These are phyloP conservation scores for Lepus townsendii DNA, from an alignment of 2,797 vertebrate species.

Conservation along the genomic window DNA sequence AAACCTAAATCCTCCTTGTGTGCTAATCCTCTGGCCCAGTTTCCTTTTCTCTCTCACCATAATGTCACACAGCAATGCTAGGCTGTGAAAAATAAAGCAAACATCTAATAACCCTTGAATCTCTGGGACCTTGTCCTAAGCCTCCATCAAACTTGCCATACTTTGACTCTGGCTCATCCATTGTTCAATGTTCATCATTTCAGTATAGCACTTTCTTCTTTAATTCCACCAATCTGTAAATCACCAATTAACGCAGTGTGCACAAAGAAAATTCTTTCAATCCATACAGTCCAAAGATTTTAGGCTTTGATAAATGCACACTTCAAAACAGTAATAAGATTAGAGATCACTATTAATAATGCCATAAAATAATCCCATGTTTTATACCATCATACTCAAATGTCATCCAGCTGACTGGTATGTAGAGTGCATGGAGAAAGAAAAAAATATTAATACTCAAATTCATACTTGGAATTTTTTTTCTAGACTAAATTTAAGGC, in stretches of 20 bases:
- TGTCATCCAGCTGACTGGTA: not conserved
- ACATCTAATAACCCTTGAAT: not conserved
- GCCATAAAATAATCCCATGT: conserved; percentile 26
- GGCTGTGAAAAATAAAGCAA: conserved; percentile 13
- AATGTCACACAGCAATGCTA: not conserved
- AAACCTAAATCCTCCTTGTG: conserved; percentile 55
- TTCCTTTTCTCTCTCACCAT: not conserved
- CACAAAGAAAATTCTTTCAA: conserved; percentile 28
- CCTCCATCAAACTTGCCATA: not conserved
- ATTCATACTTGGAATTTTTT: conserved; percentile 58
- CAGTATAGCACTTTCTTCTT: not conserved
- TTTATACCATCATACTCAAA: conserved; percentile 43
- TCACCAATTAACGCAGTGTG: not conserved
- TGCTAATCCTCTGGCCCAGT: conserved; percentile 54
- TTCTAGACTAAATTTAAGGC: conserved; percentile 50
- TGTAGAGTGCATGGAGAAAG: conserved; percentile 27
- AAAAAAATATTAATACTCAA: conserved; percentile 62
- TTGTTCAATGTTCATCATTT: not conserved
- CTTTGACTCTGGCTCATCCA: not conserved
- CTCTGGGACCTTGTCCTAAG: not conserved
- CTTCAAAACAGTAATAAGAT: conserved; percentile 59
- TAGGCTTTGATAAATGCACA: conserved; percentile 47
- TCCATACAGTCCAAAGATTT: conserved; percentile 16
- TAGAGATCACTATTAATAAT: conserved; percentile 23
- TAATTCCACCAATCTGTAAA: not conserved